Conservation (phyloP, 92 coral and sea anemone genomes). For the Siderastrea siderea region DNA sequence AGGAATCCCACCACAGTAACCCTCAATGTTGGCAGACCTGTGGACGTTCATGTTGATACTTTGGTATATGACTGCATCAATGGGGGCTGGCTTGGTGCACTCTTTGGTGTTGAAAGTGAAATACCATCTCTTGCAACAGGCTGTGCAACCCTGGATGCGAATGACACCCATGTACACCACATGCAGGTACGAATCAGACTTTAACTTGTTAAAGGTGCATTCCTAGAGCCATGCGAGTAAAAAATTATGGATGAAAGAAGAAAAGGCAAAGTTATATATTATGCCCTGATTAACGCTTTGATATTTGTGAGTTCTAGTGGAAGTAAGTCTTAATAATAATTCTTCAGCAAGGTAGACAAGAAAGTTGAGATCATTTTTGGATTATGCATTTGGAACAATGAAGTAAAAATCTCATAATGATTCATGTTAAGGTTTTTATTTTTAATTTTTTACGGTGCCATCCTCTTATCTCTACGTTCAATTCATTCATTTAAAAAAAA, state of each 20-base stretch:
- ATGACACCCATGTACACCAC: constrained; percentile 4
- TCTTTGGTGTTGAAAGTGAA: not conserved
- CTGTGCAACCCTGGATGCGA: not conserved
- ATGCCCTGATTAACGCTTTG: too few relatives aligned
- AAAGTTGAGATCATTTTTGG: too few relatives aligned
- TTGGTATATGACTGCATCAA: not conserved
- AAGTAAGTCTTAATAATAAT: too few relatives aligned
- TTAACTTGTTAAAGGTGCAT: not conserved
- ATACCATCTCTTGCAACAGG: constrained; percentile 9
- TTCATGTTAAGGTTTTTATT: too few relatives aligned
- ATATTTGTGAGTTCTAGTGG: too few relatives aligned
- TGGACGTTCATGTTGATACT: not conserved
- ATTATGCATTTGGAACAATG: too few relatives aligned
- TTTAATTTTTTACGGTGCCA: not conserved
- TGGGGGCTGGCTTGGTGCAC: not conserved
- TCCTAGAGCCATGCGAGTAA: constrained; percentile 5
- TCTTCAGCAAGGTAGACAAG: too few relatives aligned
- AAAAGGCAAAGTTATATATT: too few relatives aligned
- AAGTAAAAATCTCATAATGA: not conserved
- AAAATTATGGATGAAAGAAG: too few relatives aligned
- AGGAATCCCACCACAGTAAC: not conserved
- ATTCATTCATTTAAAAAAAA: too few relatives aligned
- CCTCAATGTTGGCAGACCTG: constrained; percentile 2
- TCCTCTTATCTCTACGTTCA: not conserved
- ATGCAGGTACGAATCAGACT: not conserved